Percentiles rank a stretch among this genome's conserved stretches.
phyloP scores from a whole-genome alignment of 2,888 invertebrate genomes.

The Noctua comes region DNA sequence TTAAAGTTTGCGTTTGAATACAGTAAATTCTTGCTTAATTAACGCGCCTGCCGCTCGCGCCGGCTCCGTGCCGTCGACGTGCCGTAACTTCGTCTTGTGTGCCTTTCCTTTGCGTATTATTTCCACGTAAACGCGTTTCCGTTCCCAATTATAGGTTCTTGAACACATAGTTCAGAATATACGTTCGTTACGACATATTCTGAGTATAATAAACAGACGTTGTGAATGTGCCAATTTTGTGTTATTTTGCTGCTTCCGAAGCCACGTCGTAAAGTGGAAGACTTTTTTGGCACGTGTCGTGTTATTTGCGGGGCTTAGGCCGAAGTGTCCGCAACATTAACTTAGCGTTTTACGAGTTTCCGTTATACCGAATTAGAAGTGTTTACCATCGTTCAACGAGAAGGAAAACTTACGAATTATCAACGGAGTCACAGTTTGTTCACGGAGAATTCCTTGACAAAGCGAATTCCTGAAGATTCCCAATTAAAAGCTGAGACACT shows the following conservation, averaged over 20 bases:
- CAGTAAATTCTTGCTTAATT: constrained; percentile 87
- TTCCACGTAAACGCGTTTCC: constrained; percentile 72
- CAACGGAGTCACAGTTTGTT: constrained; percentile 81
- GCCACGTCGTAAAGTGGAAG: constrained; percentile 55
- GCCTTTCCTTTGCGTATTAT: constrained; percentile 74
- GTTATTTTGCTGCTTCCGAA: constrained; percentile 56
- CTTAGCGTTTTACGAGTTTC: constrained; percentile 61
- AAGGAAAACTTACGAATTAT: constrained; percentile 69
- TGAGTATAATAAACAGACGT: constrained; percentile 53
- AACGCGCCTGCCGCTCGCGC: constrained; percentile 76
- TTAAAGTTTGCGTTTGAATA: constrained; percentile 85
- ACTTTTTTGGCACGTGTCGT: constrained; percentile 68
- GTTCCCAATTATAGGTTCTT: constrained; percentile 68
- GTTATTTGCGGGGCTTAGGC: constrained; percentile 57
- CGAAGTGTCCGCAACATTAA: constrained; percentile 52
- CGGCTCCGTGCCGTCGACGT: constrained; percentile 66
- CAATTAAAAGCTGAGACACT: constrained; percentile 89
- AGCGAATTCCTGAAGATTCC: constrained; percentile 88
- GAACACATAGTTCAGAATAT: constrained; percentile 58
- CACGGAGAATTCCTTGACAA: constrained; percentile 83
- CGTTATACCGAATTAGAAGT: constrained; percentile 62
- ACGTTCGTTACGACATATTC: constrained; percentile 51
- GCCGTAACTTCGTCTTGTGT: constrained; percentile 73
- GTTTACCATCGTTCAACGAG: constrained; percentile 61
- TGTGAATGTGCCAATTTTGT: constrained; percentile 67